phyloP scores from a whole-genome alignment of 1,140 invertebrate genomes.

The Aphidius gifuensis region DNA sequence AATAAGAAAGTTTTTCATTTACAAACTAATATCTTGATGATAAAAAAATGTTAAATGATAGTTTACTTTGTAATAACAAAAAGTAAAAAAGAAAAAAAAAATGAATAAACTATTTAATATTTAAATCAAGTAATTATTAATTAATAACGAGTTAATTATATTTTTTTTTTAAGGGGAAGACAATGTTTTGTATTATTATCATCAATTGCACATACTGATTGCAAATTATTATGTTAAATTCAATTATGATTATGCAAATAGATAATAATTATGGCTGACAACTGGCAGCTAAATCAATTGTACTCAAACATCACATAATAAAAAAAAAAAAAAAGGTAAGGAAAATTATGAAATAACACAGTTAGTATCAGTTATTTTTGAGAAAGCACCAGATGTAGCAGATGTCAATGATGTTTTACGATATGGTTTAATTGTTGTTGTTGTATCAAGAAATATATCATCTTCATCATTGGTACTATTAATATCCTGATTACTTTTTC shows the following conservation, averaged over 20 bases:
- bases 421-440: conserved; percentile 40
- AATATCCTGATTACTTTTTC: conserved; percentile 31
- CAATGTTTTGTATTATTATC: conserved; percentile 3
- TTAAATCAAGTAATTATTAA: too few relatives aligned
- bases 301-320: too few relatives aligned
- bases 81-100: too few relatives aligned
- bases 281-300: too few relatives aligned
- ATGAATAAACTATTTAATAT: too few relatives aligned
- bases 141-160: background rate
- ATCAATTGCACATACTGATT: conserved; percentile 5
- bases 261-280: too few relatives aligned
- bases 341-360: conserved; percentile 37
- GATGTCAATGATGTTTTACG: conserved; percentile 44
- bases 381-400: conserved; percentile 31
- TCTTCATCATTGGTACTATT: conserved; percentile 48
- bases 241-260: too few relatives aligned
- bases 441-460: conserved; percentile 53
- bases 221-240: background rate
- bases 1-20: too few relatives aligned
- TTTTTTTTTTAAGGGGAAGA: conserved; percentile 3
- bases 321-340: background rate
- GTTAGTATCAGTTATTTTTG: conserved; percentile 28
- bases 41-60: too few relatives aligned
- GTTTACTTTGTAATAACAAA: too few relatives aligned
- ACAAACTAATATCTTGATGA: too few relatives aligned